These are phyloP conservation scores for Ypsolopha scabrella DNA, from an alignment of 2,888 invertebrate genomes.

Conservation along the genomic window DNA sequence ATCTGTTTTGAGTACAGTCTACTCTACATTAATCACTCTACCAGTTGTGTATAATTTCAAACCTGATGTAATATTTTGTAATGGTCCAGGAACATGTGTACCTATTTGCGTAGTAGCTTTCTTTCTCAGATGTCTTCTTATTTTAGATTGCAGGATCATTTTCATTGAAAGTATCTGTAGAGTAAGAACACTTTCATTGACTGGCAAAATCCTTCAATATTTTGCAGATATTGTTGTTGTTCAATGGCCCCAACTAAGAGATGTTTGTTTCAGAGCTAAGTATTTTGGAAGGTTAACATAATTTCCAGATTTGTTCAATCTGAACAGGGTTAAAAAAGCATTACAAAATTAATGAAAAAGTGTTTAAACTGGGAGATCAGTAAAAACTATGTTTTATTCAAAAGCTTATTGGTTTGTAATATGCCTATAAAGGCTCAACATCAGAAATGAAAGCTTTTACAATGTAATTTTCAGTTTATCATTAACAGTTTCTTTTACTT, in stretches of 20 bases:
- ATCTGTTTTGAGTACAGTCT: conserved; percentile 82
- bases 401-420: too few species aligned
- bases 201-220: conserved; percentile 87
- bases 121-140: conserved; percentile 75
- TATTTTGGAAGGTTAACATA: conserved; percentile 83
- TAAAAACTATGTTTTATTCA: neutral
- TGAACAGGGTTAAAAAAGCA: neutral
- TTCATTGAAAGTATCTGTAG: conserved; percentile 97
- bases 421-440: too few species aligned
- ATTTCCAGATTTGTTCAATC: conserved; percentile 9
- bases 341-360: conserved; percentile 21
- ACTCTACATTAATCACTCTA: conserved; percentile 76
- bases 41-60: conserved; percentile 76
- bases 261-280: conserved; percentile 74
- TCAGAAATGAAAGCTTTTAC: too few species aligned
- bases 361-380: conserved; percentile 19
- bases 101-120: conserved; percentile 88
- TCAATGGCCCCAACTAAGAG: conserved; percentile 88
- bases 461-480: too few species aligned
- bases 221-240: conserved; percentile 90
- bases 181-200: conserved; percentile 88
- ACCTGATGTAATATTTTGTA: conserved; percentile 89
- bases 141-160: conserved; percentile 80
- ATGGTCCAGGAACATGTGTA: conserved; percentile 97
- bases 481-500: too few species aligned